These are phyloP conservation scores for Poeciliopsis presidionis DNA, from an alignment of 2,797 vertebrate species.

Conservation along the genomic window DNA sequence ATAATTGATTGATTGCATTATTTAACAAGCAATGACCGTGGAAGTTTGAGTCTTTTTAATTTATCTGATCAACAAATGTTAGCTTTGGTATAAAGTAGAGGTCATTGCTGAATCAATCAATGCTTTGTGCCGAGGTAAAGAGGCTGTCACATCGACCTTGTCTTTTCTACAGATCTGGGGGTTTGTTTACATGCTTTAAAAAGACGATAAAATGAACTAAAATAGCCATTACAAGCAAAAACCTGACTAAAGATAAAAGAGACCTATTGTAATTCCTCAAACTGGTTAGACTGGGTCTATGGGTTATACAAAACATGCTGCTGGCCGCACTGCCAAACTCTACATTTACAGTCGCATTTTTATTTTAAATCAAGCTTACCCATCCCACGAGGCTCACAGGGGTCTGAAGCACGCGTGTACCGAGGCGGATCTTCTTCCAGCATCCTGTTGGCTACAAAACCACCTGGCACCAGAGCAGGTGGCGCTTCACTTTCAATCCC, in stretches of 20 bases:
- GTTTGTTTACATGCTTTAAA: not conserved
- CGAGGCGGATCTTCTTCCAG: constrained; percentile 94
- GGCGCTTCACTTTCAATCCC: constrained; percentile 91
- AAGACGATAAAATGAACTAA: not conserved
- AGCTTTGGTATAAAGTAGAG: not conserved
- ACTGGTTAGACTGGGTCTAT: no score
- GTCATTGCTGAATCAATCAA: not conserved
- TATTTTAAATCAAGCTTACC: constrained; percentile 55
- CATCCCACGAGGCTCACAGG: constrained; percentile 88
- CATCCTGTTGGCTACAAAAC: constrained; percentile 90
- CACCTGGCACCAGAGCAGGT: constrained; percentile 86
- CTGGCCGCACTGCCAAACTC: no score
- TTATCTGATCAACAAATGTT: not conserved
- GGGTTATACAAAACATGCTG: no score
- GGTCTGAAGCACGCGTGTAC: constrained; percentile 93
- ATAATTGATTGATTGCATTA: not conserved
- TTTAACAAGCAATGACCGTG: not conserved
- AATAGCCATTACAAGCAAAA: not conserved
- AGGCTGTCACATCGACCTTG: not conserved
- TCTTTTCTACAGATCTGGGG: not conserved
- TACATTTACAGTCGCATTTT: no score
- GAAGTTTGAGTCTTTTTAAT: not conserved
- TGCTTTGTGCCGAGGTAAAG: not conserved
- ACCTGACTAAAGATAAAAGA: no score
- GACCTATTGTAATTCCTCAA: no score